phyloP scores from a whole-genome alignment of 1,140 invertebrate species.

The Drosophila insularis region DNA sequence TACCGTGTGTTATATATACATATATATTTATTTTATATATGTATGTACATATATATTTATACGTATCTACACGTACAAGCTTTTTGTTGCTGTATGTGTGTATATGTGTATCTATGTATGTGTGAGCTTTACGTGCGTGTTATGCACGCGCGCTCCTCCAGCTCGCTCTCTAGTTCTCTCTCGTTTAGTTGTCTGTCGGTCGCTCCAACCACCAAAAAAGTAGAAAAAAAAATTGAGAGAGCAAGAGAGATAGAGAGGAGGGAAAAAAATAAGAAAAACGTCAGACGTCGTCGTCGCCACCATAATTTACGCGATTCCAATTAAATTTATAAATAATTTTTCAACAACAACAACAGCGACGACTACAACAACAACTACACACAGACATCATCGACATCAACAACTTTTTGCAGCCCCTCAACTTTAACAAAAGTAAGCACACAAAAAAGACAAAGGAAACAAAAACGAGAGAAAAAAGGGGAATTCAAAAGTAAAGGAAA shows the following conservation, averaged over 20 bases:
- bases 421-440: constrained; percentile 42
- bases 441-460: constrained; percentile 17
- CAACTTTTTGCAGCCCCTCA: constrained; percentile 38
- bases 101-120: constrained; percentile 37
- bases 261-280: constrained; percentile 10
- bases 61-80: constrained; percentile 36
- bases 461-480: constrained; percentile 23
- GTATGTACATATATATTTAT: constrained; percentile 17
- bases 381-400: constrained; percentile 37
- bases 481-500: constrained; percentile 41
- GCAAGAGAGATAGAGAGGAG: constrained; percentile 23
- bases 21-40: constrained; percentile 27
- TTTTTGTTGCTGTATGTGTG: constrained; percentile 30
- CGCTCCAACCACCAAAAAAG: constrained; percentile 56
- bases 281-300: constrained; percentile 27
- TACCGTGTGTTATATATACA: constrained; percentile 52
- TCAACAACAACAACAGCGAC: constrained; percentile 40
- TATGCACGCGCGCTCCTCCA: constrained; percentile 75
- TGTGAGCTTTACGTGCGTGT: constrained; percentile 53
- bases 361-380: constrained; percentile 7
- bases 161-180: constrained; percentile 46
- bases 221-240: constrained; percentile 31
- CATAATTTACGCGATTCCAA: constrained; percentile 56
- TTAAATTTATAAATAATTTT: constrained; percentile 58
- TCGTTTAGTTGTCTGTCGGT: constrained; percentile 15